phyloP scores from a whole-genome alignment of 2,113 vertebrate genomes.

The Rhinopithecus roxellana region DNA sequence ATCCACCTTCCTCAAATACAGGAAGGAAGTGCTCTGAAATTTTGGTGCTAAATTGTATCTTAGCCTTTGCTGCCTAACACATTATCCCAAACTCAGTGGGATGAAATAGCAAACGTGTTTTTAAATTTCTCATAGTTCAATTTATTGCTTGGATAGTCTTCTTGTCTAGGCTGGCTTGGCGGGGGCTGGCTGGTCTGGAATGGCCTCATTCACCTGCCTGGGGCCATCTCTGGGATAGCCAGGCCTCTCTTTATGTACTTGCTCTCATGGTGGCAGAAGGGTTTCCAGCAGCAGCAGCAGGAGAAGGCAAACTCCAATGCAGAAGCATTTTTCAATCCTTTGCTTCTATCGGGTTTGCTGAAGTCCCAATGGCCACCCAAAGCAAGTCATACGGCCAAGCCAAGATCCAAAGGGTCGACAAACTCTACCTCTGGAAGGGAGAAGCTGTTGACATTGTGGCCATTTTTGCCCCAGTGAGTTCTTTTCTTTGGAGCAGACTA shows the following conservation, averaged over 20 bases:
- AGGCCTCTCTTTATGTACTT: background rate
- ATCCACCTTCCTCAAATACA: background rate
- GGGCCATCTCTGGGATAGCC: background rate
- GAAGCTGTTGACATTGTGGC: no score
- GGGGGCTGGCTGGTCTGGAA: background rate
- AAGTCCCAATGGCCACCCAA: background rate
- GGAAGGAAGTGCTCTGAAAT: background rate
- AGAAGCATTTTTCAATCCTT: background rate
- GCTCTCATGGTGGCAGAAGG: background rate
- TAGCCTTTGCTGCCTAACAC: background rate
- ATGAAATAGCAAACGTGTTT: background rate
- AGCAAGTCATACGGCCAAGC: background rate
- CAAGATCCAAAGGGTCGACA: no score
- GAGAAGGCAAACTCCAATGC: no score
- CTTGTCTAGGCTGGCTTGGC: background rate
- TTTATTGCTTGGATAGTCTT: background rate
- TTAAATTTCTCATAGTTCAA: no score
- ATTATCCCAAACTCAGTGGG: no score
- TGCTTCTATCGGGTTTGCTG: background rate
- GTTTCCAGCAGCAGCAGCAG: background rate
- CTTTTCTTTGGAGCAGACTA: background rate
- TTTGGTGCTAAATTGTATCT: fast-evolving
- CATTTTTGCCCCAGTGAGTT: background rate
- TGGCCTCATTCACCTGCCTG: background rate
- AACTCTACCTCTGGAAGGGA: background rate